Percentiles rank a stretch among this genome's conserved stretches.
Evolutionary conservation across 2,888 invertebrate genomes (phyloP).

Genomic region (Ormyrus thymus): DNA sequence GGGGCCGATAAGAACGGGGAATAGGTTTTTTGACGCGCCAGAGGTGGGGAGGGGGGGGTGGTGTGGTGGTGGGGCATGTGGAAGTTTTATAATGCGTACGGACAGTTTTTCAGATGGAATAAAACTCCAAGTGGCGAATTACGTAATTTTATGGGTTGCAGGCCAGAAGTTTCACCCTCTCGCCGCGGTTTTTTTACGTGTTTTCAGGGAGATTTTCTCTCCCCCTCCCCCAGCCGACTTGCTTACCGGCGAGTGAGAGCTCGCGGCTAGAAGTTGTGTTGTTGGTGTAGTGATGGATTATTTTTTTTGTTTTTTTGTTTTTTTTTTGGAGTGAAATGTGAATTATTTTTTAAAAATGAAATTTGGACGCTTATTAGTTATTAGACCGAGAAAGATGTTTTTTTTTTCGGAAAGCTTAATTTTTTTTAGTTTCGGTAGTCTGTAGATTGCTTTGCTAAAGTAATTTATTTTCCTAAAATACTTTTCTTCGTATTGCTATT

Average conservation of each 20-base stretch:
- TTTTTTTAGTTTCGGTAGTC: too few species aligned
- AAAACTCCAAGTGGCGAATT: slow-evolving; percentile 11
- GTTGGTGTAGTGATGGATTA: not conserved
- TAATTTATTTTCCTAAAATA: too few species aligned
- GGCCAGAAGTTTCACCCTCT: not conserved
- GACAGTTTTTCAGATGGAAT: too few species aligned
- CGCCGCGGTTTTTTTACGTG: too few species aligned
- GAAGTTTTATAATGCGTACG: not conserved
- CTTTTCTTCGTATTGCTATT: too few species aligned
- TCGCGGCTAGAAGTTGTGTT: too few species aligned
- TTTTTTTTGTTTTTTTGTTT: not conserved
- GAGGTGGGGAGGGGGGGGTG: not conserved
- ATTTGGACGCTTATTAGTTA: too few species aligned
- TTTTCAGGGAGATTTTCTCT: not conserved
- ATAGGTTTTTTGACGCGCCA: not conserved
- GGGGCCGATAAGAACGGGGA: slow-evolving; percentile 19
- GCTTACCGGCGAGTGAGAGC: not conserved
- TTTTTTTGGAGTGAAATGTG: not conserved
- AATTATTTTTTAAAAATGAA: too few species aligned
- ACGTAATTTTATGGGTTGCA: slow-evolving; percentile 24
- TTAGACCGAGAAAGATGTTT: too few species aligned
- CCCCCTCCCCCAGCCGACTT: too few species aligned
- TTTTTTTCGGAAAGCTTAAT: too few species aligned
- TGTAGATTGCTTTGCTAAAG: too few species aligned
- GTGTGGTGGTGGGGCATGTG: not conserved